Evolutionary conservation across 2,888 invertebrate species (phyloP).

Genomic region (Melipona beecheii): DNA sequence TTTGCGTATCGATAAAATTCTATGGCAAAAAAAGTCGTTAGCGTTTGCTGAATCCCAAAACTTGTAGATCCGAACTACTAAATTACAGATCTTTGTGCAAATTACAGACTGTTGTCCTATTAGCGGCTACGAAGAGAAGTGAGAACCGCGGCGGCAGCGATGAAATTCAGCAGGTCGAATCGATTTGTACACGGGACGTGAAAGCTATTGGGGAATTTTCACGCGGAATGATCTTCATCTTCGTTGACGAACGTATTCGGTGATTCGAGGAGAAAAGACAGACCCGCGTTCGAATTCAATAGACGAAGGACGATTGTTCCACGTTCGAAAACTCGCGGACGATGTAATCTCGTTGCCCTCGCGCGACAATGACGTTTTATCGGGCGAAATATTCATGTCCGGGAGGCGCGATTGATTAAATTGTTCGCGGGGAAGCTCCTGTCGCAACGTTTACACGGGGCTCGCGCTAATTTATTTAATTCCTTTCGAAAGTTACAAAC

Average conservation of each 20-base stretch:
- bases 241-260: neutral
- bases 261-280: conserved; percentile 6
- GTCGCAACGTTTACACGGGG: conserved; percentile 3
- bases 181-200: neutral
- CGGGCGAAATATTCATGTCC: conserved; percentile 4
- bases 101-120: too few species aligned
- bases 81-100: too few species aligned
- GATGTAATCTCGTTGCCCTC: conserved; percentile 15
- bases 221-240: conserved; percentile 1
- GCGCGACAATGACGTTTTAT: conserved; percentile 15
- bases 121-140: neutral
- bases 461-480: neutral
- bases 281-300: neutral
- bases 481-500: neutral
- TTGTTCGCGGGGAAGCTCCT: conserved; percentile 1
- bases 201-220: neutral
- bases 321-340: neutral
- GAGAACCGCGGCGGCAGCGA: neutral
- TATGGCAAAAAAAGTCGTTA: too few species aligned
- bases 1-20: too few species aligned
- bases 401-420: conserved; percentile 10
- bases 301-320: conserved; percentile 10
- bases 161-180: neutral
- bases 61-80: neutral
- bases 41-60: neutral